phyloP scores from a whole-genome alignment of 2,113 vertebrate species.

The Lonchura striata region DNA sequence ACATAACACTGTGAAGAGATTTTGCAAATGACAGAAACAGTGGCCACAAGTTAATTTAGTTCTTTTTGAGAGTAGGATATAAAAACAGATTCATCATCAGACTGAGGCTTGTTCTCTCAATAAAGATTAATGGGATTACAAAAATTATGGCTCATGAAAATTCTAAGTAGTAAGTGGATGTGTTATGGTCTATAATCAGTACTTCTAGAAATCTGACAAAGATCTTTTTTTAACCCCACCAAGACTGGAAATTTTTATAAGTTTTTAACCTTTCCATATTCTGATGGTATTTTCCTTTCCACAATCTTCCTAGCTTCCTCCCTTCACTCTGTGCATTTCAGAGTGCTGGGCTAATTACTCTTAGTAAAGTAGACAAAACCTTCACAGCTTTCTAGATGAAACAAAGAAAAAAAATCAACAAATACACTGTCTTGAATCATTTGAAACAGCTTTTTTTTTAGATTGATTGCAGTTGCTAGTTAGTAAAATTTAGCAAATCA shows the following conservation, averaged over 20 bases:
- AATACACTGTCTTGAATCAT: not conserved
- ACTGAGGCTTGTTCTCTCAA: not conserved
- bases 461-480: not conserved
- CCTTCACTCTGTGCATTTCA: not conserved
- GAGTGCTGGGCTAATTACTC: not conserved
- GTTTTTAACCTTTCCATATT: not conserved
- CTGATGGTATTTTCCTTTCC: not conserved
- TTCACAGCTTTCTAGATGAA: not conserved
- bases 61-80: not conserved
- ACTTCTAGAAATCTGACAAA: not conserved
- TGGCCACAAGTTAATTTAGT: not conserved
- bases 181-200: not conserved
- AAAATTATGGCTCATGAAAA: not conserved
- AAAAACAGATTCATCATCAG: not conserved
- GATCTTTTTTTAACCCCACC: not conserved
- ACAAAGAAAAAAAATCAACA: not conserved
- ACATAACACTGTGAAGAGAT: not conserved
- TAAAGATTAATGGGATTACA: not conserved
- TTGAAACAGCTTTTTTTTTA: not conserved
- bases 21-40: not conserved
- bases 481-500: not conserved
- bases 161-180: not conserved
- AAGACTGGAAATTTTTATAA: rapidly evolving
- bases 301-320: not conserved
- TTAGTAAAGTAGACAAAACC: not conserved